Evolutionary conservation across 2,113 vertebrate genomes (phyloP), one percentile per base, ranked within the genome.

Genomic region (Procavia capensis): DNA sequence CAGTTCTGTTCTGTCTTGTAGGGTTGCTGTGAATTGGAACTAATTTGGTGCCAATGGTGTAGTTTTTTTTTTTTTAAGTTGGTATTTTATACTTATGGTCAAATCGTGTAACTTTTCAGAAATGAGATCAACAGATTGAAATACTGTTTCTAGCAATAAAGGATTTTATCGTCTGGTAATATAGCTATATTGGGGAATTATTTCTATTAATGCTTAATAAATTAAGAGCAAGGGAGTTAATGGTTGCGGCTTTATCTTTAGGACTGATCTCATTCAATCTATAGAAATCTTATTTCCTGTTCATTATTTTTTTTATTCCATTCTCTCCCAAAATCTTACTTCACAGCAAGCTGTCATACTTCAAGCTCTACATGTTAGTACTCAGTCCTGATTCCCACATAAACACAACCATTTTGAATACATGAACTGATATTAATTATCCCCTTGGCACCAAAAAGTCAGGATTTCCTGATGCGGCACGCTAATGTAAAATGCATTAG

Each of bases 401-500:
- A 98, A 98, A 98, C 98, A 98, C 98, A 98, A 98, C 97, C 98
- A 98, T 98, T 98, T 98, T 99, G 98, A 98, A 98, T 98, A 98
- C 98, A 98, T 98, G 98, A 98, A 98, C 98, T 98, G 98, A 99
- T 98, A 98, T 98, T 98, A 98, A 99, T 99, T 98, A 98, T 98
- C 97, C 98, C 98, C 98, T 96, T 98, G 98, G 98, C 98, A 98
- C 98, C 97, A 95, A 97, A 97, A 98, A 98, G 97, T 98, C 98
- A 99, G 97, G 98, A 98, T 98, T 98, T 98, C 98, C 98, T 98
- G 98, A 98, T 98, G 98, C 95, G 96, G 97, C 96, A 98, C 50
- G 0, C 98, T 98, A 99, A 99, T 98, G 98, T 98, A 98, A 98
- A 98, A 98, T 98, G 98, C 98, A 98, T 99, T 98, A 98, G 98